A percentile compares a stretch with the other conserved stretches of the same genome.
Conservation (phyloP, 2,797 vertebrate genomes). For the Oreortyx pictus region DNA sequence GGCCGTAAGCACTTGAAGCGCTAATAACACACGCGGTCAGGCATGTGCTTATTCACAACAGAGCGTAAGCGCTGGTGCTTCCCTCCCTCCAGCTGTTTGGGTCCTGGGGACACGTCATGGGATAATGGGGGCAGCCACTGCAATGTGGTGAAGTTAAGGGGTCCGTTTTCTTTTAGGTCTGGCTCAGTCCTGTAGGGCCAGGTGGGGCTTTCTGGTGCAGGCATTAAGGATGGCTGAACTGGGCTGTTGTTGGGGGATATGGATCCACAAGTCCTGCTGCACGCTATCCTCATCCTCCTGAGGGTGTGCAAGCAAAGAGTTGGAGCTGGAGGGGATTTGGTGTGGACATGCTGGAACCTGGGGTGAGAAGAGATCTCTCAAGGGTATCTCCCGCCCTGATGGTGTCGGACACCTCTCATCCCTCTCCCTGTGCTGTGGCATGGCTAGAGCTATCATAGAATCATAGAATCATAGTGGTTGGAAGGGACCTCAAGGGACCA, state of each 20-base stretch:
- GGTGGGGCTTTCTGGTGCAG: neutral
- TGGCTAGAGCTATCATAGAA: neutral
- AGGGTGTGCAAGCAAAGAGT: neutral
- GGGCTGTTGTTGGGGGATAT: neutral
- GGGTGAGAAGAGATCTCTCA: neutral
- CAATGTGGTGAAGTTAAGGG: fast-evolving
- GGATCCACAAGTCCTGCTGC: neutral
- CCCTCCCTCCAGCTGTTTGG: neutral
- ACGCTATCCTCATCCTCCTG: neutral
- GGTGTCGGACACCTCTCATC: neutral
- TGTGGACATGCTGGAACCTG: neutral
- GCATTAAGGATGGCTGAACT: neutral
- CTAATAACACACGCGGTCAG: neutral
- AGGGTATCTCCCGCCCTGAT: neutral
- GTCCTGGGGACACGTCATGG: fast-evolving
- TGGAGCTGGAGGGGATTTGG: neutral
- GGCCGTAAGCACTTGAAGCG: neutral
- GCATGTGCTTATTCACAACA: neutral
- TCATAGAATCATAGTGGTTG: too few relatives aligned
- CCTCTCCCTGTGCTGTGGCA: fast-evolving
- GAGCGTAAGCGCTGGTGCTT: fast-evolving
- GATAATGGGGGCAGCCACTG: fast-evolving
- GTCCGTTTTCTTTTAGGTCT: neutral
- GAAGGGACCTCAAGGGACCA: too few relatives aligned
- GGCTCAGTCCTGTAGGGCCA: fast-evolving